Conservation (phyloP, 1,140 invertebrate species). For the Brachionus asplanchnoidis region DNA sequence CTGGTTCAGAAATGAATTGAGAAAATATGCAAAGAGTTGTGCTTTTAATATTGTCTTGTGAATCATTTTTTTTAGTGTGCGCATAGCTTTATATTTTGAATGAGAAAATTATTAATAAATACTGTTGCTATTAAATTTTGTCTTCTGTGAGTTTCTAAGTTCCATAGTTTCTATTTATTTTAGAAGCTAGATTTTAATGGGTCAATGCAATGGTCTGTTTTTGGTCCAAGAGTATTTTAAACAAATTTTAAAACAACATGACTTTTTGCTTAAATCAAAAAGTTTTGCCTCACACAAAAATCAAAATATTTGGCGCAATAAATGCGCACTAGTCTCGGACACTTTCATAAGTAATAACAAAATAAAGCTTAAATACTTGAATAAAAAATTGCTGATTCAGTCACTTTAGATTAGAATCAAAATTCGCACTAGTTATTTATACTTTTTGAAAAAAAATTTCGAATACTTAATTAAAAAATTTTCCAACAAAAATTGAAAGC, state of each 20-base stretch:
- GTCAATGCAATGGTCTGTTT: neutral
- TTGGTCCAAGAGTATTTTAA: neutral
- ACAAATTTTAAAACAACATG: neutral
- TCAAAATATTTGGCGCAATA: neutral
- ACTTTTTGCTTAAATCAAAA: neutral
- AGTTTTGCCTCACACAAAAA: neutral
- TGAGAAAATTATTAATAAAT: neutral
- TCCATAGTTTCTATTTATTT: neutral
- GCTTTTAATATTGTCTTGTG: neutral
- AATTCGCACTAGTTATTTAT: too few relatives aligned
- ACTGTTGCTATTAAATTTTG: neutral
- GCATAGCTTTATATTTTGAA: neutral
- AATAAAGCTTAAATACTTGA: neutral
- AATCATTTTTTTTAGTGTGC: neutral
- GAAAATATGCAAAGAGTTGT: neutral
- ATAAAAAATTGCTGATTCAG: neutral
- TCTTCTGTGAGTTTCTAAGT: neutral
- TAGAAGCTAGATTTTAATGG: neutral
- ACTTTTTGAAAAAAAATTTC: too few relatives aligned
- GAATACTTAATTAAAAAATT: too few relatives aligned
- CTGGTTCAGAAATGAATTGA: neutral
- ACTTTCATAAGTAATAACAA: too few relatives aligned
- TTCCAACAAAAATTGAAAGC: too few relatives aligned
- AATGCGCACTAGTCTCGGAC: too few relatives aligned
- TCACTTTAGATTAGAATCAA: too few relatives aligned